Evolutionary conservation across 2,113 vertebrate genomes (phyloP).

Genomic region (Grantiella picta): DNA sequence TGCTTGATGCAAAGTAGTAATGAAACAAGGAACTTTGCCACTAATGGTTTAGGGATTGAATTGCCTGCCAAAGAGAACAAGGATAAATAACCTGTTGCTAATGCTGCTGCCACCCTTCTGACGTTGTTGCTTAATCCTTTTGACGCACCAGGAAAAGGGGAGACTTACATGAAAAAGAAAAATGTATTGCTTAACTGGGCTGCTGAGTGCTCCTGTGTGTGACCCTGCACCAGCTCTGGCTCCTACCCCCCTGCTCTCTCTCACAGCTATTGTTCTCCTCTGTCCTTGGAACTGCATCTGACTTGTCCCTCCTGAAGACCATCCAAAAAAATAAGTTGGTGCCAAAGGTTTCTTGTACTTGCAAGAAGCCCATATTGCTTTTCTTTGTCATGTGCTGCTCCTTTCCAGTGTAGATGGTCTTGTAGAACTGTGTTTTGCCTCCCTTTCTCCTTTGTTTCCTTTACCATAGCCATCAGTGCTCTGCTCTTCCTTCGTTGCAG

Average conservation of each 20-base stretch:
- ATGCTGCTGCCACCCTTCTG: constrained; percentile 29
- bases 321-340: not conserved
- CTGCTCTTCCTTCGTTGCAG: not conserved
- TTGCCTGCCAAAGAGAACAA: constrained; percentile 28
- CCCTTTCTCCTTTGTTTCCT: not conserved
- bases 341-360: not conserved
- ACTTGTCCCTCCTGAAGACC: not conserved
- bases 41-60: constrained; percentile 1
- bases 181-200: not conserved
- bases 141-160: constrained; percentile 37
- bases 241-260: not conserved
- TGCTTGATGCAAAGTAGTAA: constrained; percentile 5
- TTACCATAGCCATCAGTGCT: not conserved
- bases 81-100: constrained; percentile 43
- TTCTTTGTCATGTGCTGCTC: not conserved
- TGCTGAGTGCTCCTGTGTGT: not conserved
- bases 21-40: not conserved
- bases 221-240: not conserved
- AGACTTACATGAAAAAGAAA: not conserved
- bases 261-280: not conserved
- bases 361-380: not conserved
- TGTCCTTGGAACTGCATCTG: not conserved
- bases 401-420: not conserved
- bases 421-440: not conserved
- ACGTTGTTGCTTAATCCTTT: constrained; percentile 50